Base-by-base conservation (phyloP, 2,113 vertebrate genomes). In the Hippocampus barbouri region DNA sequence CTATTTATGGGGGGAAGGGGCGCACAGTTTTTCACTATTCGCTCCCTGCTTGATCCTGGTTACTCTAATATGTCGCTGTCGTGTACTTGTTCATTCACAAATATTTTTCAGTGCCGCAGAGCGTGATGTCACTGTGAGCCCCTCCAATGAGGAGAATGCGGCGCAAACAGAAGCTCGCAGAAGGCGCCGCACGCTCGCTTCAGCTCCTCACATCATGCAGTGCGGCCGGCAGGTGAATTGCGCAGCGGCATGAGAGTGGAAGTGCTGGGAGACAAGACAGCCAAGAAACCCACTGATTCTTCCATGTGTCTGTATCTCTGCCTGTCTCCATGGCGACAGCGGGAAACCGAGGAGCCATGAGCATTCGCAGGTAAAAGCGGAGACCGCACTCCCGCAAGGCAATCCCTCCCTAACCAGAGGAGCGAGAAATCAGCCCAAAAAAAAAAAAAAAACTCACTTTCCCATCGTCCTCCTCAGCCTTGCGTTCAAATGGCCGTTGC, bases 401-500 rank as follows among this genome's bases (percentile, higher is more conserved):
- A 10, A 45, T 15, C 23, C 3, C 21, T 9, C 11, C 4, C 1
- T 18, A 27, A 59, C 9, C 27, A 30, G 8, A 60, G 25, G 14
- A 38, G 27, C 14, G 60, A 12, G 18, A n/a, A 45, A 66, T 8
- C 11, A 43, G 20, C 21, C 40, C 41, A 47, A 56, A 27, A 34
- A 62, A 53, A 49, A 51, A 43, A 40, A 41, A 71, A 82, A 75
- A 77, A 43, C 93, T 90, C 92, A 96, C 96, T 95, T 95, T 97
- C 81, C 93, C 94, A 86, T 98, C 96, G 0, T 94, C 94, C 0
- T 89, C 90, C 0, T 97, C 96, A 61, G 91, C 89, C 83, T 97
- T 98, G 89, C 94, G 93, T 72, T 94, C 88, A 69, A 91, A 94
- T n/a, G 90, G 91, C 66, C 94, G 93, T 77, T 97, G 94, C 38